Evolutionary conservation across 92 coral and sea anemone genomes (phyloP).

Genomic region (Scolanthus callimorphus): DNA sequence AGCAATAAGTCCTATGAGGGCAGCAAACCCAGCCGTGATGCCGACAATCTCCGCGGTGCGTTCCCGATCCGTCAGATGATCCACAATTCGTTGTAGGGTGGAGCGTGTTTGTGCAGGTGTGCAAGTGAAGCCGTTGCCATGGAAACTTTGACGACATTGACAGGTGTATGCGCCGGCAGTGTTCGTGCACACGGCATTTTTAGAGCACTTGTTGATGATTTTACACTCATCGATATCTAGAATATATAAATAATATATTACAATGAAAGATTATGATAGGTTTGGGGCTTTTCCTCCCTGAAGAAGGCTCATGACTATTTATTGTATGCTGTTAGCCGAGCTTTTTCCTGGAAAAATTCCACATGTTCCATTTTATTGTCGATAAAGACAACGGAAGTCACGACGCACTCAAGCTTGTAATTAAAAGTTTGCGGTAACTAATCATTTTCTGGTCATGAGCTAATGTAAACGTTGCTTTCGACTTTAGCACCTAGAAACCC

Average conservation of each 20-base stretch:
- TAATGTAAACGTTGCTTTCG: too few species aligned
- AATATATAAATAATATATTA: background rate
- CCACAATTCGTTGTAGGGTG: background rate
- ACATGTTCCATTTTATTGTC: too few species aligned
- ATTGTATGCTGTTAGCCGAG: too few species aligned
- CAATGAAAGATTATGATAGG: too few species aligned
- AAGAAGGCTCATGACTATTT: too few species aligned
- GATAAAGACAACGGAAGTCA: too few species aligned
- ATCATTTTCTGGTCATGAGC: too few species aligned
- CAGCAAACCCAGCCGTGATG: constrained; percentile 33
- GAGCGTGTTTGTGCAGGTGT: background rate
- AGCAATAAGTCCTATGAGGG: constrained; percentile 27
- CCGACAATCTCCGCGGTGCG: constrained; percentile 32
- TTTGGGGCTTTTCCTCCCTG: too few species aligned
- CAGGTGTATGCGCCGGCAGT: constrained; percentile 8
- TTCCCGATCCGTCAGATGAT: constrained; percentile 7
- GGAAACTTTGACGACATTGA: constrained; percentile 5
- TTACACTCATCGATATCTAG: constrained; percentile 29
- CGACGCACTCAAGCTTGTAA: too few species aligned
- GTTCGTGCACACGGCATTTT: constrained; percentile 8
- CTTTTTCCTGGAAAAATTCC: too few species aligned
- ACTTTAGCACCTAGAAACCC: background rate
- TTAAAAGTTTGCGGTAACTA: too few species aligned
- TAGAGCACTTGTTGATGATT: background rate
- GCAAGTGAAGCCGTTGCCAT: constrained; percentile 4